phyloP scores from a whole-genome alignment of 1,140 invertebrate genomes.

The Halesus radiatus region DNA sequence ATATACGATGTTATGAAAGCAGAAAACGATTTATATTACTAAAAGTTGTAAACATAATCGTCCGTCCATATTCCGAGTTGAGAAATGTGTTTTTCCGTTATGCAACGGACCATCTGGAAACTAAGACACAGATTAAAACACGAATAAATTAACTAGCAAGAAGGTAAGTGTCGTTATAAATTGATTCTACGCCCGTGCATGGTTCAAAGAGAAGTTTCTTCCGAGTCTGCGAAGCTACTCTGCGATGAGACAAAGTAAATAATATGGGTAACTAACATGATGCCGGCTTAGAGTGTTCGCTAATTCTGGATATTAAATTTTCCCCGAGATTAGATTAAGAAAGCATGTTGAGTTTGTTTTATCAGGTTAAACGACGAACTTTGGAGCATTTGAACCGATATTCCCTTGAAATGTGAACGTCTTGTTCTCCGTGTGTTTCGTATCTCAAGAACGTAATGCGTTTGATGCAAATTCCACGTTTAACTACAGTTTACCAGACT shows the following conservation, averaged over 20 bases:
- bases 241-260: constrained; percentile 7
- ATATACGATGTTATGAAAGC: too few species aligned
- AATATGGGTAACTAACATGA: not conserved
- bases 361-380: constrained; percentile 30
- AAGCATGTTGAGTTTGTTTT: constrained; percentile 48
- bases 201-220: constrained; percentile 14
- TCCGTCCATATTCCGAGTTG: too few species aligned
- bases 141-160: not conserved
- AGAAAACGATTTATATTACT: too few species aligned
- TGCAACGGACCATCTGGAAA: too few species aligned
- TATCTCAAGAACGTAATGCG: too few species aligned
- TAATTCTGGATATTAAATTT: constrained; percentile 44
- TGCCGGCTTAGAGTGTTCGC: constrained; percentile 8
- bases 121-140: not conserved
- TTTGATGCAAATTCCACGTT: too few species aligned
- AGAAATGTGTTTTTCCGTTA: too few species aligned
- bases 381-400: constrained; percentile 28
- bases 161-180: not conserved
- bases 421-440: too few species aligned
- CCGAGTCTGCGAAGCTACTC: not conserved
- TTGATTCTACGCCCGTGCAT: not conserved
- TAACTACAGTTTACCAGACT: too few species aligned
- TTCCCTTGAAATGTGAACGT: not conserved
- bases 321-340: constrained; percentile 46
- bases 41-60: too few species aligned